Percentiles rank a stretch among this genome's conserved stretches.
Evolutionary conservation across 2,113 vertebrate genomes (phyloP).

Genomic region (Erinaceus europaeus): DNA sequence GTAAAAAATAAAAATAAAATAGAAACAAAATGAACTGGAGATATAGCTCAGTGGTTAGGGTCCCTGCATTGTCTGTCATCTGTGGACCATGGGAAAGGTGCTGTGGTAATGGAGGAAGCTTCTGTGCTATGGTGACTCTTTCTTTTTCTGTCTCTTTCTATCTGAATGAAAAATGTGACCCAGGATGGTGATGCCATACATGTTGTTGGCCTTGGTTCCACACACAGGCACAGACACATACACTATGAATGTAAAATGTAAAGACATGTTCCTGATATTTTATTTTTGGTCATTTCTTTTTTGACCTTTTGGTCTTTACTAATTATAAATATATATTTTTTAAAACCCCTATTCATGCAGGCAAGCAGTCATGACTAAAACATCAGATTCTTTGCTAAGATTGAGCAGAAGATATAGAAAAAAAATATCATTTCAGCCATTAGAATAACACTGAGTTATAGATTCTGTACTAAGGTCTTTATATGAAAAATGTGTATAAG

Average conservation of each 20-base stretch:
- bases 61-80: too few relatives aligned
- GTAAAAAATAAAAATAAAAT: background rate
- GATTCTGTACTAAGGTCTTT: background rate
- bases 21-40: background rate
- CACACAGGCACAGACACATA: too few relatives aligned
- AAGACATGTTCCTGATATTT: background rate
- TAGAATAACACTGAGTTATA: conserved; percentile 5
- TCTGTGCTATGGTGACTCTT: too few relatives aligned
- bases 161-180: too few relatives aligned
- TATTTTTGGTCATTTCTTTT: background rate
- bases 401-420: background rate
- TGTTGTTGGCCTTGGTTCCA: too few relatives aligned
- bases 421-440: background rate
- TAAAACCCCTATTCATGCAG: background rate
- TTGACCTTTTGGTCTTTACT: too few relatives aligned
- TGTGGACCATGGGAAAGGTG: too few relatives aligned
- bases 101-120: too few relatives aligned
- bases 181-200: too few relatives aligned
- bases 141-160: too few relatives aligned
- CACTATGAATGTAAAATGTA: too few relatives aligned
- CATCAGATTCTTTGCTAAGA: background rate
- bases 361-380: background rate
- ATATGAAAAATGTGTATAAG: background rate
- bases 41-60: too few relatives aligned
- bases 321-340: background rate